These are phyloP conservation scores for Halesus radiatus DNA, from an alignment of 1,140 invertebrate species.

Conservation along the genomic window DNA sequence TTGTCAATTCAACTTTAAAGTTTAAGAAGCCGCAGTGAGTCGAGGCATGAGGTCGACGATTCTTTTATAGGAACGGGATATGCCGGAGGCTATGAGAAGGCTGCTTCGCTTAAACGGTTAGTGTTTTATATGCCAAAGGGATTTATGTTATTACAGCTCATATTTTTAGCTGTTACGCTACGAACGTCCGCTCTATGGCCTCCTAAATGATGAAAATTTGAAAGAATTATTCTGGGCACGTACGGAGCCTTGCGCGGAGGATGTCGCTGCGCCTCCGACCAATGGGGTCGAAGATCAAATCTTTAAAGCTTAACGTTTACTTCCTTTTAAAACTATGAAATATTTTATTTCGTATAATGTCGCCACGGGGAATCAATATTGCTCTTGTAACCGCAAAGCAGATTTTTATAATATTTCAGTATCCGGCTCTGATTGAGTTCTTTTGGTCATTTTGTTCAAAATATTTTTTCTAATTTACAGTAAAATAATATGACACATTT, in stretches of 20 bases:
- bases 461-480: too few relatives aligned
- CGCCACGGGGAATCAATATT: too few relatives aligned
- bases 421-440: too few relatives aligned
- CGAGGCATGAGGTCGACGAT: slow-evolving; percentile 12
- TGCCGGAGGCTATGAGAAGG: slow-evolving; percentile 4
- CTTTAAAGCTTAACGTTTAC: slow-evolving; percentile 48
- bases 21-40: slow-evolving; percentile 41
- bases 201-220: slow-evolving; percentile 68
- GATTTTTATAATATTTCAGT: too few relatives aligned
- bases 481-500: too few relatives aligned
- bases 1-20: slow-evolving; percentile 52
- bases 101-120: slow-evolving; percentile 66
- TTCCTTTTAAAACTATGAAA: slow-evolving; percentile 28
- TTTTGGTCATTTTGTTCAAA: too few relatives aligned
- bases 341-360: slow-evolving; percentile 1
- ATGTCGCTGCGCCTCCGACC: slow-evolving; percentile 31
- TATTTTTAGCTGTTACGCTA: slow-evolving; percentile 64
- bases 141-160: slow-evolving; percentile 72
- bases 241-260: slow-evolving; percentile 60
- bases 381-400: too few relatives aligned
- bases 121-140: slow-evolving; percentile 72
- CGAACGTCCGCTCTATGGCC: slow-evolving; percentile 52
- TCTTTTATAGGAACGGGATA: slow-evolving; percentile 12
- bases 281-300: slow-evolving; percentile 50
- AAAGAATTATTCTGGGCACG: slow-evolving; percentile 66